A percentile compares a stretch with the other conserved stretches of the same genome.
Conservation (phyloP, 2,797 vertebrate species). For the Tragopan temminckii region DNA sequence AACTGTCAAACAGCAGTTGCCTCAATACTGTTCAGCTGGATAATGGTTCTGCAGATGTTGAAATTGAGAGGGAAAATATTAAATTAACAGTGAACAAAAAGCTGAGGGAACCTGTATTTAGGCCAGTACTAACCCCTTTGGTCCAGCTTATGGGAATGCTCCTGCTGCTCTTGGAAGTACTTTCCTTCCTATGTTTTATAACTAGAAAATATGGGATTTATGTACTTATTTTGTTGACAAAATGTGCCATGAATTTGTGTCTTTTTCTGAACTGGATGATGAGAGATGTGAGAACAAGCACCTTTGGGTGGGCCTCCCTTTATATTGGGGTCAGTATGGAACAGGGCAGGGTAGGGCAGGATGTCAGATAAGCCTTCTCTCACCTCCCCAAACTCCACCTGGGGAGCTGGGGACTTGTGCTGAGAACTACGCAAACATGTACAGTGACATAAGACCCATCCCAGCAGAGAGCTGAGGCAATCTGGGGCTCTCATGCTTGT, state of each 20-base stretch:
- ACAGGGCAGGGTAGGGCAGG: neutral
- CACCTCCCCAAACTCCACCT: neutral
- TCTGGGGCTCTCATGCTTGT: neutral
- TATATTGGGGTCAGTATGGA: neutral
- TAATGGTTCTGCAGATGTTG: neutral
- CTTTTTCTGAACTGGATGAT: neutral
- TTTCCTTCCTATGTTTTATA: neutral
- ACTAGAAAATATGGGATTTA: neutral
- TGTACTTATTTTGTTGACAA: neutral
- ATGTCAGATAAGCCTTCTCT: fast-evolving
- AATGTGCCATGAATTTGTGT: neutral
- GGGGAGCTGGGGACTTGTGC: neutral
- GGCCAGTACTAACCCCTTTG: neutral
- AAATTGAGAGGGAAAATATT: neutral
- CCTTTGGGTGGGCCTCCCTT: neutral
- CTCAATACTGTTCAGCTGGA: neutral
- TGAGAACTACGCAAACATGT: neutral
- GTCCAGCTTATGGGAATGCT: neutral
- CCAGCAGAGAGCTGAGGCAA: neutral
- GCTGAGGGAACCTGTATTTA: neutral
- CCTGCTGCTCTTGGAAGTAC: neutral
- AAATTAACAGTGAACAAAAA: neutral
- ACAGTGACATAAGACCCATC: neutral
- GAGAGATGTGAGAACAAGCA: neutral
- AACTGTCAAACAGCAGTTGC: neutral